Percentiles rank a stretch among this genome's conserved stretches.
phyloP scores from a whole-genome alignment of 2,888 invertebrate species.

The Torymus tubicola region DNA sequence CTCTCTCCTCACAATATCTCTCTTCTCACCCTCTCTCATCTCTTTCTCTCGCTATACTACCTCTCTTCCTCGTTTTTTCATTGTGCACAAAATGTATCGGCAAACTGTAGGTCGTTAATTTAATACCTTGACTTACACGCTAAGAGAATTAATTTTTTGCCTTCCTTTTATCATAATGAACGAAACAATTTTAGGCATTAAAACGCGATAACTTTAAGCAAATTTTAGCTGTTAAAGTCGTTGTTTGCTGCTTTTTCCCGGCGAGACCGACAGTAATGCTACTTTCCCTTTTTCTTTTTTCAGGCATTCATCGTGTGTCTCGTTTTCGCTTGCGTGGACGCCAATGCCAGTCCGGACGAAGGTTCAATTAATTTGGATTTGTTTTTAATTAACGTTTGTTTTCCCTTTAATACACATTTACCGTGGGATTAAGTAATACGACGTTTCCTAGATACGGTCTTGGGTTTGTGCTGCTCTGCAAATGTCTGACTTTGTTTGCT shows the following conservation, averaged over 20 bases:
- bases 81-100: conserved; percentile 31
- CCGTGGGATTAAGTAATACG: too few relatives aligned
- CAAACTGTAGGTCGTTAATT: conserved; percentile 39
- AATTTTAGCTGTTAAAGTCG: neutral
- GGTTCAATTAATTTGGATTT: conserved; percentile 23
- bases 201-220: conserved; percentile 9
- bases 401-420: neutral
- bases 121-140: conserved; percentile 12
- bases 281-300: neutral
- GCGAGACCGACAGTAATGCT: neutral
- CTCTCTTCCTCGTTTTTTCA: conserved; percentile 6
- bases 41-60: neutral
- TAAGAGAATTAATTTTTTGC: conserved; percentile 5
- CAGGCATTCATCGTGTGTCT: conserved; percentile 35
- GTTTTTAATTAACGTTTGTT: neutral
- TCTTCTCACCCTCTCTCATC: neutral
- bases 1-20: neutral
- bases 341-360: neutral
- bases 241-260: neutral
- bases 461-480: too few relatives aligned
- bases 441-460: too few relatives aligned
- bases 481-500: too few relatives aligned
- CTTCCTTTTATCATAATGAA: neutral
- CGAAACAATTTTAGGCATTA: conserved; percentile 8
- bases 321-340: conserved; percentile 11